Evolutionary conservation across 92 coral and sea anemone species (phyloP).

Genomic region (Actinostola sp.): DNA sequence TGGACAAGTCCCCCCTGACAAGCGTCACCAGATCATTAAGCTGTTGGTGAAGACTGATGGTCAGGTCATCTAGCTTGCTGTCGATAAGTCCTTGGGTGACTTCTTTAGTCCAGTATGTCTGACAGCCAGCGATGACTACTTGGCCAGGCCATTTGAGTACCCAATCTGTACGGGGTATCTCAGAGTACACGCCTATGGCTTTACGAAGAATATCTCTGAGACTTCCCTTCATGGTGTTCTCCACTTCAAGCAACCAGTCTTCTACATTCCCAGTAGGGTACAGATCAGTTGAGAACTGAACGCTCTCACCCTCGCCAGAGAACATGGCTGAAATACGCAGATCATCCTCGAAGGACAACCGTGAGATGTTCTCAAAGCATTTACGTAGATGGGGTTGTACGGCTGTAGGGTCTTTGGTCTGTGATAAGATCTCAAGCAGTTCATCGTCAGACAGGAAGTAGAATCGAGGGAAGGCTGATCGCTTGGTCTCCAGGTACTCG

Average conservation of each 20-base stretch:
- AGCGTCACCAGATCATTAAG: constrained; percentile 85
- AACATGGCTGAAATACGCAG: constrained; percentile 97
- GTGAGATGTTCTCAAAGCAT: constrained; percentile 97
- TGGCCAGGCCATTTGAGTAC: constrained; percentile 99
- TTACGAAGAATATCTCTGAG: constrained; percentile 80
- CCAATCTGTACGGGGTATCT: constrained; percentile 97
- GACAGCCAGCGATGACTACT: constrained; percentile 95
- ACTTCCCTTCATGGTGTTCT: constrained; percentile 91
- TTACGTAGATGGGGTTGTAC: constrained; percentile 98
- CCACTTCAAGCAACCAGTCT: constrained; percentile 98
- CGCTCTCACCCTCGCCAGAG: constrained; percentile 98
- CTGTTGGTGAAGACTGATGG: constrained; percentile 73
- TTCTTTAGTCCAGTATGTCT: constrained; percentile 95
- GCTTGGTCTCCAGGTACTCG: constrained; percentile 97
- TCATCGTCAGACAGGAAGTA: constrained; percentile 99
- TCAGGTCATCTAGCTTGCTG: constrained; percentile 72
- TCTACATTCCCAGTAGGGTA: constrained; percentile 98
- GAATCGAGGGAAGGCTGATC: constrained; percentile 96
- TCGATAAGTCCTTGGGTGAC: constrained; percentile 93
- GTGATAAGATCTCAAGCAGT: constrained; percentile 92
- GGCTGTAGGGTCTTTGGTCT: constrained; percentile 99
- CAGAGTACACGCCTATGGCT: constrained; percentile 74
- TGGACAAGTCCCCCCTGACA: constrained; percentile 89
- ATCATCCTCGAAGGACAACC: constrained; percentile 94
- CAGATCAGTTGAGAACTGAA: constrained; percentile 80